Conservation (phyloP, 2,888 invertebrate species). For the Linnaemya tessellans region DNA sequence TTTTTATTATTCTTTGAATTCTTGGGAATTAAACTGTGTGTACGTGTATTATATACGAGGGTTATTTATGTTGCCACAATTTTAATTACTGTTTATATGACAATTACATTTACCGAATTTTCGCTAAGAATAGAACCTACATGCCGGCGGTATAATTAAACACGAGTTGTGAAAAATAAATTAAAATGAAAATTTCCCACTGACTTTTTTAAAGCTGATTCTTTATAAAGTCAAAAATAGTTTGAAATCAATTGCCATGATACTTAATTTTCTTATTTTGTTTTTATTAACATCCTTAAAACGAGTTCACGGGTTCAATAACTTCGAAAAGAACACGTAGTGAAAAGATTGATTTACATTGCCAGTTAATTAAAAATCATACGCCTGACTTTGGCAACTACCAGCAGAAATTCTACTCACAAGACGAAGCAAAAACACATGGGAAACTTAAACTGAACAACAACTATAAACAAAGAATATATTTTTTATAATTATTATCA, state of each 20-base stretch:
- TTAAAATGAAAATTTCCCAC: no score
- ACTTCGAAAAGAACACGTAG: not conserved
- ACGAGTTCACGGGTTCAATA: not conserved
- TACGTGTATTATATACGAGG: not conserved
- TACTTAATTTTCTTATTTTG: no score
- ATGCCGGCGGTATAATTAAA: no score
- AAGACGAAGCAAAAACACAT: not conserved
- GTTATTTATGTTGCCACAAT: not conserved
- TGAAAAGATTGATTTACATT: not conserved
- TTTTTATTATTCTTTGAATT: conserved; percentile 17
- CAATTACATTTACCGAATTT: no score
- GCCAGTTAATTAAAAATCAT: conserved; percentile 7
- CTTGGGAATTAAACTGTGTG: conserved; percentile 6
- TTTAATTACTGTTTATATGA: no score
- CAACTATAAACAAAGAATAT: not conserved
- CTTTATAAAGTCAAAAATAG: no score
- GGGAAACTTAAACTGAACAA: not conserved
- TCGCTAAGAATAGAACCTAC: no score
- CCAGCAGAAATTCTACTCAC: not conserved
- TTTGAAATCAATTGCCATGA: no score
- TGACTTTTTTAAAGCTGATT: not conserved
- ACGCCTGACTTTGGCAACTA: not conserved
- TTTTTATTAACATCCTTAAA: not conserved
- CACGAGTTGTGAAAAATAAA: no score
- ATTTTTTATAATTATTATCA: no score